Evolutionary conservation across 2,797 vertebrate genomes (phyloP).

Genomic region (Spinibarbus caldwelli): DNA sequence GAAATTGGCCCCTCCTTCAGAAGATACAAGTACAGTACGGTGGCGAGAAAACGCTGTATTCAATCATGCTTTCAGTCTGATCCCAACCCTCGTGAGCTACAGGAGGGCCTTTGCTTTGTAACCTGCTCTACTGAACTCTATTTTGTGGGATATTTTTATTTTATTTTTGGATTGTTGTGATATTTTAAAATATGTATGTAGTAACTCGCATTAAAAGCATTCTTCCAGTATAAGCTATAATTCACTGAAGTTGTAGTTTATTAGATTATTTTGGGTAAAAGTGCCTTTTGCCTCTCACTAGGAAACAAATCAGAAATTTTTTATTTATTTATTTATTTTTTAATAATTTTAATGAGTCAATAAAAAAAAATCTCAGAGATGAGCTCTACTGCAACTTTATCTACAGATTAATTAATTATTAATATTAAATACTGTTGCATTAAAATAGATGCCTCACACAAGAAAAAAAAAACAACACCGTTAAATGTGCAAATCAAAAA

Average conservation of each 20-base stretch:
- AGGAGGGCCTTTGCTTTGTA: not conserved
- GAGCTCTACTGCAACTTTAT: not conserved
- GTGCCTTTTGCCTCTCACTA: not conserved
- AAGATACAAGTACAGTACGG: constrained; percentile 37
- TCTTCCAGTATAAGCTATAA: not conserved
- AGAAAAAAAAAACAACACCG: not conserved
- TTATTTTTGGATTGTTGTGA: not conserved
- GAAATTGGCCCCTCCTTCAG: constrained; percentile 52
- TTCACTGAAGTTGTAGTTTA: not conserved
- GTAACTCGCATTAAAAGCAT: not conserved
- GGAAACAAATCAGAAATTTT: no score
- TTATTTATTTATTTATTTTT: no score
- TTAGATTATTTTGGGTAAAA: not conserved
- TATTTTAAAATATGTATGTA: not conserved
- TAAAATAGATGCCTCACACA: not conserved
- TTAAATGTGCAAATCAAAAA: not conserved
- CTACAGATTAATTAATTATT: not conserved
- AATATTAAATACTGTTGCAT: no score
- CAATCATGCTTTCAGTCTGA: constrained; percentile 23
- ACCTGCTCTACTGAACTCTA: not conserved
- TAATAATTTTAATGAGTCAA: no score
- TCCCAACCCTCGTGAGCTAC: not conserved
- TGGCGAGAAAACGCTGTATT: constrained; percentile 22
- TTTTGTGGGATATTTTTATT: not conserved
- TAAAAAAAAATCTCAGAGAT: no score